Conservation (phyloP, 2,888 invertebrate genomes). For the Andrena fulva region DNA sequence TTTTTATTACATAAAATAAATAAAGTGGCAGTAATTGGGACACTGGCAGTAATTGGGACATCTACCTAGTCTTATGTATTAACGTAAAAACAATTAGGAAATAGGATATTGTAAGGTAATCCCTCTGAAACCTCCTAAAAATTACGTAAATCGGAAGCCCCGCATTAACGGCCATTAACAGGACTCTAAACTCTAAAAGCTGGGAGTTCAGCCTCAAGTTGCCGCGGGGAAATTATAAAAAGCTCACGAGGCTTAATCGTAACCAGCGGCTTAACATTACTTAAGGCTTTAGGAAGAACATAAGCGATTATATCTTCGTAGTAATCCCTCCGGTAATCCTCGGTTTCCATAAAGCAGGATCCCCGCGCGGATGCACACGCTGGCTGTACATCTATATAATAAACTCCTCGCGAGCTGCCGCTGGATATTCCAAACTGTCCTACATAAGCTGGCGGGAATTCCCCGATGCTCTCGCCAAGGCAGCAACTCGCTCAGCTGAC, state of each 20-base stretch:
- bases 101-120: background rate
- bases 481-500: background rate
- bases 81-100: background rate
- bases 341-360: conserved; percentile 58
- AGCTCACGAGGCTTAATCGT: conserved; percentile 33
- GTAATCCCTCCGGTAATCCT: conserved; percentile 54
- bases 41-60: too few species aligned
- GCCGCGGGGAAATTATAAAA: conserved; percentile 23
- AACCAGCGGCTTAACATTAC: conserved; percentile 51
- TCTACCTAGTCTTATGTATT: too few species aligned
- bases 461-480: background rate
- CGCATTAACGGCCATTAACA: conserved; percentile 5
- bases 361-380: conserved; percentile 28
- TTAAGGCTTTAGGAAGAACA: conserved; percentile 43
- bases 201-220: conserved; percentile 11
- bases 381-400: conserved; percentile 34
- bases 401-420: conserved; percentile 41
- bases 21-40: too few species aligned
- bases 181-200: too few species aligned
- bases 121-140: background rate
- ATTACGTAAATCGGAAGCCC: conserved; percentile 8
- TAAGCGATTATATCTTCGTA: conserved; percentile 59
- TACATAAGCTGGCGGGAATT: conserved; percentile 34
- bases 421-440: conserved; percentile 44
- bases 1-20: too few species aligned